phyloP scores from a whole-genome alignment of 2,888 invertebrate genomes.

The Scaptomyza flava region DNA sequence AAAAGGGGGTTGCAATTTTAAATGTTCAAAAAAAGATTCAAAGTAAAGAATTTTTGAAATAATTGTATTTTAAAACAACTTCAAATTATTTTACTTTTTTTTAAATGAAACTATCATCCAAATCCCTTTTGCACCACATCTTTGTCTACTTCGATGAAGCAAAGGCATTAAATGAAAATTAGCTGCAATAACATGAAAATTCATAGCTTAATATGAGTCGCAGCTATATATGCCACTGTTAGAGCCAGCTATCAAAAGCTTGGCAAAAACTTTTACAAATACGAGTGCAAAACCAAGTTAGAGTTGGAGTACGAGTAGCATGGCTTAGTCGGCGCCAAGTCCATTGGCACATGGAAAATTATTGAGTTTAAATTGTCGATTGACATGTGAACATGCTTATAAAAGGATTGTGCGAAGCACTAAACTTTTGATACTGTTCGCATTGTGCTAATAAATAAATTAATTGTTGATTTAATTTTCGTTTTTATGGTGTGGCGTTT shows the following conservation, averaged over 20 bases:
- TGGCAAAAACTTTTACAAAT: conserved; percentile 54
- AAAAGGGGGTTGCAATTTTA: background rate
- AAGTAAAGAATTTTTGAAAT: background rate
- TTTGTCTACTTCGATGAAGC: conserved; percentile 15
- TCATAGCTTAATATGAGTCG: conserved; percentile 72
- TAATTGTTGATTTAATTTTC: conserved; percentile 47
- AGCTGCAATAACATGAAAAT: conserved; percentile 77
- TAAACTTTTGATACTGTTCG: conserved; percentile 37
- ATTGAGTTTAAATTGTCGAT: conserved; percentile 58
- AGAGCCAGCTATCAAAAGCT: conserved; percentile 26
- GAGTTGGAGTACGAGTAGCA: conserved; percentile 13
- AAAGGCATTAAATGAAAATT: conserved; percentile 70
- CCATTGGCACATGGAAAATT: conserved; percentile 54
- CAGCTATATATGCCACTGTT: conserved; percentile 40
- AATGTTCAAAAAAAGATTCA: background rate
- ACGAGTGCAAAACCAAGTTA: conserved; percentile 6
- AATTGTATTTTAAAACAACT: background rate
- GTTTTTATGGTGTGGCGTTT: conserved; percentile 9
- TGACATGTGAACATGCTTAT: conserved; percentile 75
- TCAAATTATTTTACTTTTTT: background rate
- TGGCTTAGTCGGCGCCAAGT: conserved; percentile 27
- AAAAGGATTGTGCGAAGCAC: conserved; percentile 70
- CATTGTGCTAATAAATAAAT: conserved; percentile 45
- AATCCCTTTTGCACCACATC: conserved; percentile 9
- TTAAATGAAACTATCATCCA: accelerated